Evolutionary conservation across 2,888 invertebrate species (phyloP), one percentile per base, ranked within the genome.

Genomic region (Heteropelma amictum): DNA sequence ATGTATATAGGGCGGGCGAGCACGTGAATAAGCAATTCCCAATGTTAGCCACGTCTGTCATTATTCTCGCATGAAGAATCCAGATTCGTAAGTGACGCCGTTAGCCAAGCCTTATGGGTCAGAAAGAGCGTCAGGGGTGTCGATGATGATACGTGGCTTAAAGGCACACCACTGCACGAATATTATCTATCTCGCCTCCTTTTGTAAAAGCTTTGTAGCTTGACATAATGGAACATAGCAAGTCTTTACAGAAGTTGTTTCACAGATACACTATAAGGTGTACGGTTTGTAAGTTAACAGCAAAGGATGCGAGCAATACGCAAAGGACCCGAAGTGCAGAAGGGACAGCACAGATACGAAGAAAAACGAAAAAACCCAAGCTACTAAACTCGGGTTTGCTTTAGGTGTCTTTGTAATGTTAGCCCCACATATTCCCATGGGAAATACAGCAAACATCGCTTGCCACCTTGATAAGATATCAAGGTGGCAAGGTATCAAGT

Each of bases 21-120:
- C 53, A 49, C 75, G 61, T 75, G 70, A 70, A 75, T 75, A 75
- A 70, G 61, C 60, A 71, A 75, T 70, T 45, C 65, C 40, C 65
- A 12, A 53, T 69, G 64, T 69, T 69, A 65, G 49, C 40, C 45
- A 68, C 68, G 78, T 78, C 78, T 77, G 81, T 81, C 83, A 81
- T 85, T 84, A 82, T 82, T 83, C 80, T 78, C 80, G 78, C 82
- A 82, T 85, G 79, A 84, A 85, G 79, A 83, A 84, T 85, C 84
- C 81, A 82, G 79, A 78, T 79, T 79, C 73, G 78, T 79, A 79
- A 79, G 73, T 80, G 81, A 80, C 76, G 73, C 73, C 77, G 70
- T 72, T 69, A 65, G 67, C 69, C 61, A 7, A 45, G 58, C 58
- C 51, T 69, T 64, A 53, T 35, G 17, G 54, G 38, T 35, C 35